Evolutionary conservation across 2,797 vertebrate species (phyloP).

Genomic region (Aratinga solstitialis): DNA sequence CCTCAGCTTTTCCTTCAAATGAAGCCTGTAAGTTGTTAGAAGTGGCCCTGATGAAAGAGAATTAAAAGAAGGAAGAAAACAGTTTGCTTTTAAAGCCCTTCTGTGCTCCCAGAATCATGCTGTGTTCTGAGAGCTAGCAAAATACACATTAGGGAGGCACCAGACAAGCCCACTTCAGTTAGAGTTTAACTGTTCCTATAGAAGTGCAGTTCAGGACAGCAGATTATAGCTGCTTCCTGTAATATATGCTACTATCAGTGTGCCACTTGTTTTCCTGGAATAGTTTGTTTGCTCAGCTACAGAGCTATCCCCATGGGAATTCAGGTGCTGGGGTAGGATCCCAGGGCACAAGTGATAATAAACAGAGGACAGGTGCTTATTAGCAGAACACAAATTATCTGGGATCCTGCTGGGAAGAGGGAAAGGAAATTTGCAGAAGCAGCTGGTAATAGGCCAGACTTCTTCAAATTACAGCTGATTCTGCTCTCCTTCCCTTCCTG

Average conservation of each 20-base stretch:
- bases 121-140: background rate
- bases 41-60: background rate
- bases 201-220: background rate
- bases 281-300: constrained; percentile 22
- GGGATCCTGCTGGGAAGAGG: background rate
- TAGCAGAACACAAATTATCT: background rate
- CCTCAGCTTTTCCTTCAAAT: background rate
- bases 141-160: background rate
- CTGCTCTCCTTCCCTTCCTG: background rate
- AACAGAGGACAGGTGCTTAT: constrained; percentile 39
- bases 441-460: background rate
- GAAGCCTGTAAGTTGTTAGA: background rate
- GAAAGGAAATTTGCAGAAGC: background rate
- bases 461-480: background rate
- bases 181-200: background rate
- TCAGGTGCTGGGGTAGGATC: background rate
- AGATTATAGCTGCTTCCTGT: background rate
- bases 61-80: background rate
- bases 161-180: background rate
- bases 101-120: background rate
- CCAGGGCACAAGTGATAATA: background rate
- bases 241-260: background rate
- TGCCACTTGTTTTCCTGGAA: background rate
- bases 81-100: background rate
- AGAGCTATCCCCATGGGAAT: background rate